Evolutionary conservation across 1,140 invertebrate genomes (phyloP).

Genomic region (Tetraneura akinire): DNA sequence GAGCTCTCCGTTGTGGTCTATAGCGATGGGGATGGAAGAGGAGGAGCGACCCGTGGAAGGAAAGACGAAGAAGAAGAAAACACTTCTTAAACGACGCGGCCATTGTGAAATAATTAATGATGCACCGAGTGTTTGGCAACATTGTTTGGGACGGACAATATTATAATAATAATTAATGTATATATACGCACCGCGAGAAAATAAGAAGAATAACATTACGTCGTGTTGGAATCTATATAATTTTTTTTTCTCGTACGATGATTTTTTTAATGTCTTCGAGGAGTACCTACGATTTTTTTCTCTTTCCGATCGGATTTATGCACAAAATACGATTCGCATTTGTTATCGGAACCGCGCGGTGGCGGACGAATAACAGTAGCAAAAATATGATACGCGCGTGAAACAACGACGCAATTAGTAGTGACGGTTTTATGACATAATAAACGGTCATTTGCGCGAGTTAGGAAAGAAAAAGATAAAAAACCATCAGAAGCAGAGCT

Average conservation of each 20-base stretch:
- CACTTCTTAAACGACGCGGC: slow-evolving; percentile 1
- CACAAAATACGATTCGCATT: no score
- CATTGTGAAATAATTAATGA: slow-evolving; percentile 44
- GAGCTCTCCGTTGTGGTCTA: no score
- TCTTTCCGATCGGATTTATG: no score
- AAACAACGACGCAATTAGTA: not conserved
- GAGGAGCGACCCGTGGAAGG: not conserved
- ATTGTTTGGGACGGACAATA: slow-evolving; percentile 16
- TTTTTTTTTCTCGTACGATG: not conserved
- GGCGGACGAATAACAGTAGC: not conserved
- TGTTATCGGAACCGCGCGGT: no score
- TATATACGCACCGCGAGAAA: not conserved
- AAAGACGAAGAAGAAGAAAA: not conserved
- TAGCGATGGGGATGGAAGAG: not conserved
- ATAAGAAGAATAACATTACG: not conserved
- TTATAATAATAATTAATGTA: slow-evolving; percentile 18
- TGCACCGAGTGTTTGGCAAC: slow-evolving; percentile 19
- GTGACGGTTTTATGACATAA: not conserved
- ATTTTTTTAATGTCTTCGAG: no score
- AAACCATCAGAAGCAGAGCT: not conserved
- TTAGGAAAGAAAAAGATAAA: not conserved
- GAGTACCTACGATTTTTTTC: no score
- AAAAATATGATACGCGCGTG: not conserved
- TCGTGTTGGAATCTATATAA: not conserved
- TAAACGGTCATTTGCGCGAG: not conserved